Evolutionary conservation across 2,797 vertebrate species (phyloP).

Genomic region (Kryptopterus vitreolus): DNA sequence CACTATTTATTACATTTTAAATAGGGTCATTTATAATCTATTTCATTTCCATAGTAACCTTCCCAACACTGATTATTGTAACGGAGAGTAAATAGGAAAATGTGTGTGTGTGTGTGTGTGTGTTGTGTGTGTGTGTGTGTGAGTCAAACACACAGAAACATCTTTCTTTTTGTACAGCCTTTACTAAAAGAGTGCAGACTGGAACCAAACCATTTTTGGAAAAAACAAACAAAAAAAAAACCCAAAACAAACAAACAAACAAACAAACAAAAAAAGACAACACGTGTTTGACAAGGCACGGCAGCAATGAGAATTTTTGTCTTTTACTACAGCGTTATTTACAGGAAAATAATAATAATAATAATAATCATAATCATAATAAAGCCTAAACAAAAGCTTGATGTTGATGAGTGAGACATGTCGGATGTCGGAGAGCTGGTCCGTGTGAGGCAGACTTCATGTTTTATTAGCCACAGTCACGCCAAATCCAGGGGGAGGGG

Average conservation of each 20-base stretch:
- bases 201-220: constrained; percentile 63
- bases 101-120: constrained; percentile 22
- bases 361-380: not conserved
- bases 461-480: constrained; percentile 45
- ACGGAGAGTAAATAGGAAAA: no score
- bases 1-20: no score
- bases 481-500: no score
- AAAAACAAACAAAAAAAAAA: not conserved
- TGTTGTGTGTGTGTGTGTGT: constrained; percentile 6
- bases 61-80: no score
- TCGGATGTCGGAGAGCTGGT: constrained; percentile 25
- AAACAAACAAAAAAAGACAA: constrained; percentile 37
- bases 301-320: constrained; percentile 59
- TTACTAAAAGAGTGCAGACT: constrained; percentile 67
- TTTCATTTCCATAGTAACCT: no score
- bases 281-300: constrained; percentile 65
- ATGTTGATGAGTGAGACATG: constrained; percentile 31
- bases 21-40: no score
- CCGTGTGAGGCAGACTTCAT: constrained; percentile 46
- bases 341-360: constrained; percentile 45
- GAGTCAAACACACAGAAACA: not conserved
- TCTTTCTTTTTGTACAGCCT: constrained; percentile 62
- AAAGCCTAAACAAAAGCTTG: constrained; percentile 43
- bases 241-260: not conserved
- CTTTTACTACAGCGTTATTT: constrained; percentile 57